Percentiles rank a stretch among this genome's conserved stretches.
Evolutionary conservation across 2,888 invertebrate species (phyloP).

Genomic region (Helicoverpa assulta): DNA sequence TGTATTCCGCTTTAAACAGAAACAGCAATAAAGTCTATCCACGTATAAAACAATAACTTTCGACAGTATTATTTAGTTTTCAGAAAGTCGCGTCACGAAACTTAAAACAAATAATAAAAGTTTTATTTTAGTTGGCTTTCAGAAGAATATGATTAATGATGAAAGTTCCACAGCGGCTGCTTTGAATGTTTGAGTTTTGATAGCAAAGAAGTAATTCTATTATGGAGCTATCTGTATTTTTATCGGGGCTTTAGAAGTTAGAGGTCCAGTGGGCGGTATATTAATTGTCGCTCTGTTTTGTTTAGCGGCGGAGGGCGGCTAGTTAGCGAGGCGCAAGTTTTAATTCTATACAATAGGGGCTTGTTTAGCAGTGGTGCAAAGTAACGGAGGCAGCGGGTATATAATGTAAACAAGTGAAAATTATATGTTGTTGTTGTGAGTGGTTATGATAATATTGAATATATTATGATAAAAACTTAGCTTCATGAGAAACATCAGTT

Average conservation of each 20-base stretch:
- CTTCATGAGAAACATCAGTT: too few relatives aligned
- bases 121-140: slow-evolving; percentile 47
- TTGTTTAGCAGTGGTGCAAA: slow-evolving; percentile 8
- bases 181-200: slow-evolving; percentile 45
- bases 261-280: slow-evolving; percentile 14
- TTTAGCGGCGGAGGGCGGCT: slow-evolving; percentile 24
- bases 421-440: too few relatives aligned
- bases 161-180: slow-evolving; percentile 45
- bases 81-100: slow-evolving; percentile 17
- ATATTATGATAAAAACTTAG: too few relatives aligned
- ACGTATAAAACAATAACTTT: slow-evolving; percentile 13
- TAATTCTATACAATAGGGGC: slow-evolving; percentile 44
- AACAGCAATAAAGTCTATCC: background rate
- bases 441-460: too few relatives aligned
- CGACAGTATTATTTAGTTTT: slow-evolving; percentile 1
- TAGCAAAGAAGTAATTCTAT: slow-evolving; percentile 41
- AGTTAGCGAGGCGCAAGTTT: slow-evolving; percentile 44
- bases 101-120: slow-evolving; percentile 43
- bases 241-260: slow-evolving; percentile 20
- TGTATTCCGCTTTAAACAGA: background rate
- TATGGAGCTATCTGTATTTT: slow-evolving; percentile 41
- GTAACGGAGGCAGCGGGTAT: background rate
- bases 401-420: too few relatives aligned
- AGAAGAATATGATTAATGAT: slow-evolving; percentile 60
- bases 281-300: slow-evolving; percentile 46